These are phyloP conservation scores for Hemicentrotus pulcherrimus DNA, from an alignment of 35 echinoderm and acorn worm species.

Conservation along the genomic window DNA sequence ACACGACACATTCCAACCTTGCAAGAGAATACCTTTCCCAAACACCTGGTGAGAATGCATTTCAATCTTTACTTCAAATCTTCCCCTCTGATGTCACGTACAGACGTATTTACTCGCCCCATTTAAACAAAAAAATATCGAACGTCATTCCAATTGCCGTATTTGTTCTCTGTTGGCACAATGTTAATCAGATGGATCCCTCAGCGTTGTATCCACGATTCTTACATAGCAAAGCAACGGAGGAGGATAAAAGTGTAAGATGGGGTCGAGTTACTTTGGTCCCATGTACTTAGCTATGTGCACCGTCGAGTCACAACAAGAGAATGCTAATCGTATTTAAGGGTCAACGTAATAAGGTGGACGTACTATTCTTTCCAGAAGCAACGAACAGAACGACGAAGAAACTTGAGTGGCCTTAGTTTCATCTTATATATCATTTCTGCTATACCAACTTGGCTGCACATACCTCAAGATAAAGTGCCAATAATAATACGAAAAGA, in stretches of 20 bases:
- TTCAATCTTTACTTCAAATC: conserved; percentile 28
- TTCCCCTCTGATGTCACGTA: conserved; percentile 23
- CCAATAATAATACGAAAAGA: too few relatives aligned
- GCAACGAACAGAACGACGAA: neutral
- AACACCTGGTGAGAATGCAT: conserved; percentile 45
- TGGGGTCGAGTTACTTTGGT: conserved; percentile 40
- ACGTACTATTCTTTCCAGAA: neutral
- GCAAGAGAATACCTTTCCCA: conserved; percentile 22
- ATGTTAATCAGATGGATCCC: conserved; percentile 30
- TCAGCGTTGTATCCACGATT: conserved; percentile 29
- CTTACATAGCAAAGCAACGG: neutral
- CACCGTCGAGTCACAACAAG: neutral
- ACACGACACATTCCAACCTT: conserved; percentile 38
- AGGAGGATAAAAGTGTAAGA: conserved; percentile 27
- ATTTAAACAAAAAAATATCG: conserved; percentile 52
- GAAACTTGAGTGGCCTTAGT: neutral
- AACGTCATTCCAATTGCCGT: conserved; percentile 33
- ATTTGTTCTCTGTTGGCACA: conserved; percentile 31
- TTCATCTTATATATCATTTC: neutral
- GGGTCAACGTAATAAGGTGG: conserved; percentile 2
- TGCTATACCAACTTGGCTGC: too few relatives aligned
- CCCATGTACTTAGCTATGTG: conserved; percentile 24
- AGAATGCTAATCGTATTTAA: conserved; percentile 18
- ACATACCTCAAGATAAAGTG: too few relatives aligned
- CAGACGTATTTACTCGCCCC: conserved; percentile 46